Evolutionary conservation across 2,888 invertebrate species (phyloP).

Genomic region (Microctonus aethiopoides): DNA sequence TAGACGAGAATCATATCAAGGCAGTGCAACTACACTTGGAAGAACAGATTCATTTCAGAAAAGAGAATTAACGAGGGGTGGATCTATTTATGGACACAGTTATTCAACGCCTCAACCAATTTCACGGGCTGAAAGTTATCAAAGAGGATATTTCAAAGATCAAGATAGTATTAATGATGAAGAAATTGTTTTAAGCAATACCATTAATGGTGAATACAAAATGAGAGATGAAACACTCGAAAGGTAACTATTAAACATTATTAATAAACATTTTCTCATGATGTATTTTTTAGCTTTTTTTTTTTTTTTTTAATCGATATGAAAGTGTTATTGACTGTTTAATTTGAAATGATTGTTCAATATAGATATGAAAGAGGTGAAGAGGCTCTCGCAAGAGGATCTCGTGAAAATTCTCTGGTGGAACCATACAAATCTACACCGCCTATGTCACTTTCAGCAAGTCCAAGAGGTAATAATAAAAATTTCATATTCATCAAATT

Average conservation of each 20-base stretch:
- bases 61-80: constrained; percentile 46
- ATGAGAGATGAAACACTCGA: constrained; percentile 63
- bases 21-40: constrained; percentile 49
- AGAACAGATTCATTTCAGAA: constrained; percentile 59
- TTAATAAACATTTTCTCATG: background rate
- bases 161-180: constrained; percentile 67
- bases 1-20: constrained; percentile 58
- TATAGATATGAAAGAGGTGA: constrained; percentile 62
- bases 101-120: constrained; percentile 57
- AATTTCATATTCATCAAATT: constrained; percentile 20
- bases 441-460: constrained; percentile 57
- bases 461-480: constrained; percentile 56
- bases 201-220: constrained; percentile 61
- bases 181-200: constrained; percentile 55
- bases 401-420: constrained; percentile 69
- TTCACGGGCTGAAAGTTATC: constrained; percentile 62
- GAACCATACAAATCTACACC: constrained; percentile 68
- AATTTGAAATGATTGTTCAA: background rate
- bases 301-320: background rate
- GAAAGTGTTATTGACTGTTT: constrained; percentile 12
- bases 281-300: constrained; percentile 2
- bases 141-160: constrained; percentile 67
- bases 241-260: constrained; percentile 49
- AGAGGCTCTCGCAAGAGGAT: constrained; percentile 58
- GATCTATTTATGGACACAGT: constrained; percentile 50